These are phyloP conservation scores for Papilio polyxenes DNA, from an alignment of 1,140 invertebrate species.

Conservation along the genomic window DNA sequence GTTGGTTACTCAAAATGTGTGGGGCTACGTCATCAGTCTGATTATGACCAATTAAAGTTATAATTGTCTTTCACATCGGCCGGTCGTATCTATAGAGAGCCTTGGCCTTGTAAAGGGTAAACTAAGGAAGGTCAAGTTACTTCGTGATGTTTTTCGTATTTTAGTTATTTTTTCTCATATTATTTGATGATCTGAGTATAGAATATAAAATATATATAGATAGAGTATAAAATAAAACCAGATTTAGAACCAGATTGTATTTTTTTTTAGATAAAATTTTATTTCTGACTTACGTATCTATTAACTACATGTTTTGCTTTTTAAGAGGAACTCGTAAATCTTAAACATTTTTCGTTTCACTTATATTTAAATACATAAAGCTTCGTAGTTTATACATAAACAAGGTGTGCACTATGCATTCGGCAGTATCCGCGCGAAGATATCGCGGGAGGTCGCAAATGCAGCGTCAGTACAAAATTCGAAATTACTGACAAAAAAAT, in stretches of 20 bases:
- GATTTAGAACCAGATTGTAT: too few relatives aligned
- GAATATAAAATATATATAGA: too few relatives aligned
- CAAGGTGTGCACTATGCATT: conserved; percentile 42
- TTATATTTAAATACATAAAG: neutral
- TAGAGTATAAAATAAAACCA: too few relatives aligned
- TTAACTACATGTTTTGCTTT: too few relatives aligned
- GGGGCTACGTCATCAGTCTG: conserved; percentile 46
- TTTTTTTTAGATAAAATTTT: too few relatives aligned
- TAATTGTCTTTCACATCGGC: conserved; percentile 36
- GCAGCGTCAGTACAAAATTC: conserved; percentile 46
- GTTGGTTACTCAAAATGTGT: conserved; percentile 41
- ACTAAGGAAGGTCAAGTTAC: conserved; percentile 21
- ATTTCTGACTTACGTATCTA: too few relatives aligned
- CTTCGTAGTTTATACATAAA: neutral
- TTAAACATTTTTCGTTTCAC: neutral
- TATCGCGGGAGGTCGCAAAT: conserved; percentile 35
- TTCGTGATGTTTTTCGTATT: neutral
- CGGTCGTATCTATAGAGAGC: conserved; percentile 39
- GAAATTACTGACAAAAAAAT: conserved; percentile 41
- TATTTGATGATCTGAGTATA: neutral
- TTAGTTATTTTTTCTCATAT: neutral
- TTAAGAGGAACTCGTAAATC: too few relatives aligned
- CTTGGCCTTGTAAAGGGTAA: conserved; percentile 17
- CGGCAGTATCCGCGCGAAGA: conserved; percentile 29
- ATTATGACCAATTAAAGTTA: conserved; percentile 45